phyloP scores from a whole-genome alignment of 2,797 vertebrate species.

The Brachyalestes nurse region DNA sequence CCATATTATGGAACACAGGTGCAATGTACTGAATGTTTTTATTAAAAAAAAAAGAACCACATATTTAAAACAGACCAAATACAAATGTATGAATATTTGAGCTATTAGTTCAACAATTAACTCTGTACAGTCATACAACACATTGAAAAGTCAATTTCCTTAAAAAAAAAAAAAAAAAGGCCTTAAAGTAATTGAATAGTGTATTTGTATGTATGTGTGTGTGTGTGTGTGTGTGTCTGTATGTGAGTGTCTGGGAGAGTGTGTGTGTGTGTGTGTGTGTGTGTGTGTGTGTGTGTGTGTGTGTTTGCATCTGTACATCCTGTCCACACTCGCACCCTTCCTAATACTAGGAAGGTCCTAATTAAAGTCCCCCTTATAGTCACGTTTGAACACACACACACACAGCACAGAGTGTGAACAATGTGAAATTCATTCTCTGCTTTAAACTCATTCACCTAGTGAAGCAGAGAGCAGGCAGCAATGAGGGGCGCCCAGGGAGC shows the following conservation, averaged over 20 bases:
- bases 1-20: constrained; percentile 71
- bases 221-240: constrained; percentile 5
- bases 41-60: constrained; percentile 32
- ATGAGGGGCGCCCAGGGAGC: no score
- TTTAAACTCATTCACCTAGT: no score
- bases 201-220: constrained; percentile 13
- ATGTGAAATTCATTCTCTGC: no score
- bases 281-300: background rate
- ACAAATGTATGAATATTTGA: constrained; percentile 75
- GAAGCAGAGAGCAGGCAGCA: no score
- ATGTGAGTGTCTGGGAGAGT: no score
- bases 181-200: constrained; percentile 53
- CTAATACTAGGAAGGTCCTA: constrained; percentile 43
- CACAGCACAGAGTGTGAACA: no score
- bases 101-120: constrained; percentile 63
- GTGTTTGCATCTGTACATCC: no score
- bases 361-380: constrained; percentile 25
- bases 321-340: constrained; percentile 59
- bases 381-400: no score
- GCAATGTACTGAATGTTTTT: constrained; percentile 66
- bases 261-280: background rate
- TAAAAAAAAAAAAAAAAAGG: no score
- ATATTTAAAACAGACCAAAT: constrained; percentile 61
- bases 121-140: constrained; percentile 71
- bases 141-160: constrained; percentile 67